Base-by-base conservation (phyloP, 1,140 invertebrate species). In the Medauroidea extradentata region DNA sequence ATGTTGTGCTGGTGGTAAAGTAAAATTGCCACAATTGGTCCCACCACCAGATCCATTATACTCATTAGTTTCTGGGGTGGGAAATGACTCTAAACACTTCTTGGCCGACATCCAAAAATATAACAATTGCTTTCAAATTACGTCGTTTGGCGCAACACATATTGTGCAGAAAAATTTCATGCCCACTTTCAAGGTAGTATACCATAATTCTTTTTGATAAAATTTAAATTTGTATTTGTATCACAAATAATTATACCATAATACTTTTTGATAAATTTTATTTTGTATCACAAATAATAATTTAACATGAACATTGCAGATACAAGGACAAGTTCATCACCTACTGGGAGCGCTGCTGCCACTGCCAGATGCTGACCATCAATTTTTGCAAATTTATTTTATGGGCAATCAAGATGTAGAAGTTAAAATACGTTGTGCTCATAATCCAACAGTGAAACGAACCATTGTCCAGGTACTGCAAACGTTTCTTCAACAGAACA, bases 181-280 rank as follows among this genome's bases (percentile, higher is more conserved):
- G 65, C 69, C 70, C 13, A 74, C 70, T 41, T 76, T 73, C 64
- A 73, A 74, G n/a, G n/a, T n/a, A n/a, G n/a, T n/a, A n/a, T n/a
- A n/a, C n/a, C n/a, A n/a, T n/a, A n/a, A n/a, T n/a, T n/a, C n/a
- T n/a, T n/a, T n/a, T n/a, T n/a, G n/a, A n/a, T n/a, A n/a, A n/a
- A n/a, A n/a, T n/a, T n/a, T n/a, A n/a, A n/a, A n/a, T n/a, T n/a
- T n/a, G n/a, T n/a, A n/a, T n/a, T n/a, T n/a, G n/a, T n/a, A n/a
- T n/a, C n/a, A n/a, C n/a, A n/a, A n/a, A n/a, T n/a, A n/a, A n/a
- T n/a, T n/a, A n/a, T n/a, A n/a, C n/a, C n/a, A n/a, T n/a, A n/a
- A n/a, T n/a, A n/a, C 50, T 41, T 74, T 4, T 41, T 41, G n/a
- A 11, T 11, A 38, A n/a, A 38, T 38, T 41, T 4, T 54, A 42